A percentile compares a stretch with the other conserved stretches of the same genome.
phyloP scores from a whole-genome alignment of 2,888 invertebrate species.

The Microctonus brassicae region DNA sequence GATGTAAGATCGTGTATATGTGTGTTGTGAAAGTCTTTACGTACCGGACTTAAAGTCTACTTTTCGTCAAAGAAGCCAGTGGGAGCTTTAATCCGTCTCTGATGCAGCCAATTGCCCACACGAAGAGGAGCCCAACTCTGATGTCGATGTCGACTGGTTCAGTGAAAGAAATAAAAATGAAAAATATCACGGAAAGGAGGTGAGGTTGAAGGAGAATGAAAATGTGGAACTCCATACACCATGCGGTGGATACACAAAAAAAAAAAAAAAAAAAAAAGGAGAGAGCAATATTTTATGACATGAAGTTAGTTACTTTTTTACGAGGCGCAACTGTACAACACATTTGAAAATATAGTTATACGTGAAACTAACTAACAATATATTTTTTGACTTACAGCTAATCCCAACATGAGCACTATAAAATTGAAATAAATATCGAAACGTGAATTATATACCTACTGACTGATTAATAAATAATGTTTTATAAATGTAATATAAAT shows the following conservation, averaged over 20 bases:
- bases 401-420: neutral
- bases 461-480: neutral
- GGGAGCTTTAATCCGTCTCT: conserved; percentile 43
- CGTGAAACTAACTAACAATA: neutral
- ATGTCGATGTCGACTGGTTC: conserved; percentile 28
- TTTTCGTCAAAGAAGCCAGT: conserved; percentile 43
- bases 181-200: neutral
- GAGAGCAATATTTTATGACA: conserved; percentile 34
- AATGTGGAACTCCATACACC: neutral
- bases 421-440: neutral
- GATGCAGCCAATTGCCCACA: conserved; percentile 41
- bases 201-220: neutral
- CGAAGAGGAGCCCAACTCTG: conserved; percentile 5
- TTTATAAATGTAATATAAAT: neutral
- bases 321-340: neutral
- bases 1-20: neutral
- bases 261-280: conserved; percentile 13
- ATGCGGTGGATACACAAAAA: conserved; percentile 10
- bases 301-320: conserved; percentile 37
- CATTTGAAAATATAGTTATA: neutral
- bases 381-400: neutral
- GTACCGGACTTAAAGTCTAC: conserved; percentile 43
- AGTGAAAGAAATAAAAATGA: neutral
- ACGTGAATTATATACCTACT: no score
- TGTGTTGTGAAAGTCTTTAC: conserved; percentile 41